Evolutionary conservation across 2,797 vertebrate species (phyloP).

Genomic region (Orestias chungarensis): DNA sequence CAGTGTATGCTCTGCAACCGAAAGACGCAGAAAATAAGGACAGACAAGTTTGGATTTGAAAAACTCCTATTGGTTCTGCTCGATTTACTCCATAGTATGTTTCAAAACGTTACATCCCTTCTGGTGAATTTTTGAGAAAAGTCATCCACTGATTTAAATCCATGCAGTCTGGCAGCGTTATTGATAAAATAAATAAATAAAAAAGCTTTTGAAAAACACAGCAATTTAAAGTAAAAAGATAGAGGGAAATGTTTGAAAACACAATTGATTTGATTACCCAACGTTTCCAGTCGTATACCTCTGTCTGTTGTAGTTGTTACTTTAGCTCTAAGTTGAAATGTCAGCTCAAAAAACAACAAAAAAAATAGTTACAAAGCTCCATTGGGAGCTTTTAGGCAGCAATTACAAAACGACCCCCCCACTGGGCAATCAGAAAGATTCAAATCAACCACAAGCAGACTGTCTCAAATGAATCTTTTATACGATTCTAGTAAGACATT

Average conservation of each 20-base stretch:
- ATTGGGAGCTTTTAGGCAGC: slow-evolving; percentile 57
- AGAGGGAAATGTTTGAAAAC: slow-evolving; percentile 3
- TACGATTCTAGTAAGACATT: slow-evolving; percentile 29
- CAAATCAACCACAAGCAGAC: slow-evolving; percentile 64
- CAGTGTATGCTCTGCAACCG: slow-evolving; percentile 38
- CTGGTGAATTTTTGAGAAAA: slow-evolving; percentile 34
- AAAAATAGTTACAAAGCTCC: slow-evolving; percentile 41
- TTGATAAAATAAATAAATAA: slow-evolving; percentile 37
- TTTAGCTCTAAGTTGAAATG: slow-evolving; percentile 1
- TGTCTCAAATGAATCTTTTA: slow-evolving; percentile 34
- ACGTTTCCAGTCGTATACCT: slow-evolving; percentile 13
- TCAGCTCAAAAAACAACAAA: slow-evolving; percentile 38
- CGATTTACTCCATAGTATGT: slow-evolving; percentile 27
- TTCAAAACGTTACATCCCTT: slow-evolving; percentile 6
- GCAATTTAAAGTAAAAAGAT: slow-evolving; percentile 16
- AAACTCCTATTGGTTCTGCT: slow-evolving; percentile 24
- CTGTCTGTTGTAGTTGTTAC: slow-evolving; percentile 26
- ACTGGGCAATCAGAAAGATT: slow-evolving; percentile 56
- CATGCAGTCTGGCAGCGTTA: slow-evolving; percentile 6
- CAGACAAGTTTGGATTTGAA: slow-evolving; percentile 15
- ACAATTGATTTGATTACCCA: slow-evolving; percentile 34
- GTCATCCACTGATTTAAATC: slow-evolving; percentile 37
- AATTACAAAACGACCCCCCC: slow-evolving; percentile 49
- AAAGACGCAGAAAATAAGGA: slow-evolving; percentile 45
- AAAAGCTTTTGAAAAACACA: slow-evolving; percentile 36